Evolutionary conservation across 2,888 invertebrate species (phyloP), one percentile per base, ranked within the genome.

Genomic region (Hydroisotoma schaefferi): DNA sequence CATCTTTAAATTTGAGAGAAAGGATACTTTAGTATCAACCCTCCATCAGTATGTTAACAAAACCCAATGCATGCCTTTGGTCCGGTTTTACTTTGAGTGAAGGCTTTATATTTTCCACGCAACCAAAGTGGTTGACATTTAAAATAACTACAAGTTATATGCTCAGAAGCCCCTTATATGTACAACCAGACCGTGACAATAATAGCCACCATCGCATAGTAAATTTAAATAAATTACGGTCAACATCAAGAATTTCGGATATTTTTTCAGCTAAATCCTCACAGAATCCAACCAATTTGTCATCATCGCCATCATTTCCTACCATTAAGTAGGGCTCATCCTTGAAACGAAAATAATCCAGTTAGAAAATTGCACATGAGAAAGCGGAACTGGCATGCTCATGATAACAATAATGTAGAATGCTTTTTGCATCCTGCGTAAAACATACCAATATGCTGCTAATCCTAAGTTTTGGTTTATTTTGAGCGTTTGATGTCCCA

Each of bases 181-280:
- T 33, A 15, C 8, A 33, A 10, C 33, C 33, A n/a, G n/a, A n/a
- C 33, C 33, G 8, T 33, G 33, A 10, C 8, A 33, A 33, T 15
- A 26, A 20, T 20, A n/a, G 8, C 15, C 20, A 18, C 26, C 20
- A n/a, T 47, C 44, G 23, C 23, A n/a, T 5, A 18, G 40, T 15
- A 15, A 28, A 20, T 26, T 28, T 33, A 29, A 58, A 55, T 20
- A 53, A 15, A n/a, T 55, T 65, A 69, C 68, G 64, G 8, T 58
- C 63, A 25, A 64, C 64, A 54, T 64, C 62, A 33, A 68, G 51
- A 47, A 59, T 54, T 33, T 65, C 59, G 0, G 91, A 82, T 63
- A 95, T 84, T 65, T 89, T 80, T 73, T 91, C 88, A 2, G 90
- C 87, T 38, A 95, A 80, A 76, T 95, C 95, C 75, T 94, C 90